Base-by-base conservation (phyloP, 2,888 invertebrate genomes). In the Hydrotaea diabolus region DNA sequence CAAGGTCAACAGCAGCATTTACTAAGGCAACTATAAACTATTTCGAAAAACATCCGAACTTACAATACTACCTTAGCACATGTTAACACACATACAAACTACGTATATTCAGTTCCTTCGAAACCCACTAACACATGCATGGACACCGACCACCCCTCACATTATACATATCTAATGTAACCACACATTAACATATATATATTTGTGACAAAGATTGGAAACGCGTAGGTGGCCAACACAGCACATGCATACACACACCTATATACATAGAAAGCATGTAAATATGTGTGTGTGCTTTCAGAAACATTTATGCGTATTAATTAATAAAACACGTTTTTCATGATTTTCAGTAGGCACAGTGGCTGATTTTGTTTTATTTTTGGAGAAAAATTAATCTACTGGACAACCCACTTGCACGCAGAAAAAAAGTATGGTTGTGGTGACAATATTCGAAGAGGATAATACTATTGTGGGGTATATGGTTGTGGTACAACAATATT, bases 301-400 rank as follows among this genome's bases (percentile, higher is more conserved):
- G 9, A 43, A 74, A 39, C 57, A 73, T 82, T 78, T 78, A 75
- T 78, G 75, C 53, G 78, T 71, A 78, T 62, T 82, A 82, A 82
- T 82, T 82, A 82, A 43, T 43, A 43, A 75, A 82, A 82, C 77
- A 82, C 82, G 69, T 82, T 75, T 82, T 78, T 43, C 43, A 43
- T 43, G 5, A 13, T 43, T 43, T 43, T 5, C 9, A 9, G 5
- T 39, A n/a, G n/a, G n/a, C n/a, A n/a, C n/a, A n/a, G n/a, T 39
- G 9, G 43, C 43, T 43, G 3, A 7, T 43, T 9, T 3, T 7
- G 43, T 43, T 43, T 43, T 43, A 11, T 43, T 31, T n/a, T n/a
- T n/a, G n/a, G n/a, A n/a, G n/a, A n/a, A n/a, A n/a, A n/a, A n/a
- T n/a, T n/a, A n/a, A n/a, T n/a, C n/a, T n/a, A n/a, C n/a, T n/a